Evolutionary conservation across 1,140 invertebrate species (phyloP).

Genomic region (Drepana arcuata): DNA sequence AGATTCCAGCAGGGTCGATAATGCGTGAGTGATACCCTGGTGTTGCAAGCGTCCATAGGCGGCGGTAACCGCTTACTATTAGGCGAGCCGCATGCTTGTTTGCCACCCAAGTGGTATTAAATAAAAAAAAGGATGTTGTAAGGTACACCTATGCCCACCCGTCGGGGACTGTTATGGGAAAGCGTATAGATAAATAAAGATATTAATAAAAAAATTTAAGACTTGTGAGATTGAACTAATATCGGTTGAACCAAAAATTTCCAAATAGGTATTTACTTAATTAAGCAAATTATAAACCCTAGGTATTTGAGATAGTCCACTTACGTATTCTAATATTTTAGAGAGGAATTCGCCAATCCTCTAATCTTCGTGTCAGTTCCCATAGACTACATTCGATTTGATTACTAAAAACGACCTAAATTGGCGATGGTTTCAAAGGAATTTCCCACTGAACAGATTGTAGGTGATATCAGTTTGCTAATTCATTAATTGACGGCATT

Average conservation of each 20-base stretch:
- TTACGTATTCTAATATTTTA: neutral
- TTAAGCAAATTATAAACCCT: neutral
- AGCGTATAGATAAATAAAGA: no score
- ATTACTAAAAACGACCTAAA: slow-evolving; percentile 16
- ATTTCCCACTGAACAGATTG: slow-evolving; percentile 30
- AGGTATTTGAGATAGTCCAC: neutral
- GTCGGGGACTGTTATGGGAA: no score
- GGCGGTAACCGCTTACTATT: no score
- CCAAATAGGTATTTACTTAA: no score
- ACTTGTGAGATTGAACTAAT: neutral
- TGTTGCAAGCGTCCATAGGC: no score
- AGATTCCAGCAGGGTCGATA: no score
- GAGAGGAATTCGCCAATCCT: slow-evolving; percentile 3
- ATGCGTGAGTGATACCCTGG: no score
- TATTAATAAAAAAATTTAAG: neutral
- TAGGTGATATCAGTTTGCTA: slow-evolving; percentile 10
- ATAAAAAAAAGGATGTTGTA: no score
- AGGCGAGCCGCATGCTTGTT: no score
- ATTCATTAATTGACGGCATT: neutral
- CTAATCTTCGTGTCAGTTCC: slow-evolving; percentile 12
- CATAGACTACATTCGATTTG: slow-evolving; percentile 9
- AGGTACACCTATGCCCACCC: no score
- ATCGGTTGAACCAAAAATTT: neutral
- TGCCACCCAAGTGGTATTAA: no score
- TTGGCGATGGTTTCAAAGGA: slow-evolving; percentile 24